Conservation (phyloP, 2,797 vertebrate genomes). For the Phoebastria nigripes region DNA sequence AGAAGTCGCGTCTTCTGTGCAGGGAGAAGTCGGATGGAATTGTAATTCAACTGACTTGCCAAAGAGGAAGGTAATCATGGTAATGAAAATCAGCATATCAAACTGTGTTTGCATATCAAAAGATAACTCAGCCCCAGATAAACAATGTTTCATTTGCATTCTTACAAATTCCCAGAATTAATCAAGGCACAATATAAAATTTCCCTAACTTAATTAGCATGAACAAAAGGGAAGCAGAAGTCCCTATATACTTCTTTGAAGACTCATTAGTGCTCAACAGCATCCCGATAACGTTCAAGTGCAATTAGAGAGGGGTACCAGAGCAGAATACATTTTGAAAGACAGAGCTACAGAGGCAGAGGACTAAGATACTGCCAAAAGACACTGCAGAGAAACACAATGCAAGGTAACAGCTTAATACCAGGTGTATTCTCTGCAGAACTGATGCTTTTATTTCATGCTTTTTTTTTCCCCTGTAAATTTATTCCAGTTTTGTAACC, state of each 20-base stretch:
- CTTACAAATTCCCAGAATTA: slow-evolving; percentile 30
- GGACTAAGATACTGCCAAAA: not conserved
- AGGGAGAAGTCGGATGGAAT: not conserved
- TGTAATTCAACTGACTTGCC: not conserved
- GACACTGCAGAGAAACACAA: not conserved
- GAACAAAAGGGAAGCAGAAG: slow-evolving; percentile 43
- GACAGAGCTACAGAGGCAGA: not conserved
- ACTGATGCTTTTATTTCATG: not conserved
- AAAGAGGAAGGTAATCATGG: not conserved
- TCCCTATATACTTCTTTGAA: slow-evolving; percentile 15
- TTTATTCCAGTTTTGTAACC: not conserved
- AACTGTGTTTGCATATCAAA: slow-evolving; percentile 27
- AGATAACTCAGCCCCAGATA: slow-evolving; percentile 21
- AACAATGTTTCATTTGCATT: slow-evolving; percentile 31
- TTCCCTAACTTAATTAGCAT: slow-evolving; percentile 43
- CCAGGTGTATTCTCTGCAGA: not conserved
- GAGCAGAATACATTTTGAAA: slow-evolving; percentile 1
- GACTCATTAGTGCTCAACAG: slow-evolving; percentile 11
- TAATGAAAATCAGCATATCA: not conserved
- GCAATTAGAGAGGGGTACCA: not conserved
- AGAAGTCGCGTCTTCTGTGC: not conserved
- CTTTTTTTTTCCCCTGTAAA: not conserved
- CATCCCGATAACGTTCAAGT: not conserved
- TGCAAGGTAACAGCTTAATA: not conserved
- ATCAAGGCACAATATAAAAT: slow-evolving; percentile 21